These are phyloP conservation scores for Alces alces DNA, from an alignment of 2,113 vertebrate species.

Conservation along the genomic window DNA sequence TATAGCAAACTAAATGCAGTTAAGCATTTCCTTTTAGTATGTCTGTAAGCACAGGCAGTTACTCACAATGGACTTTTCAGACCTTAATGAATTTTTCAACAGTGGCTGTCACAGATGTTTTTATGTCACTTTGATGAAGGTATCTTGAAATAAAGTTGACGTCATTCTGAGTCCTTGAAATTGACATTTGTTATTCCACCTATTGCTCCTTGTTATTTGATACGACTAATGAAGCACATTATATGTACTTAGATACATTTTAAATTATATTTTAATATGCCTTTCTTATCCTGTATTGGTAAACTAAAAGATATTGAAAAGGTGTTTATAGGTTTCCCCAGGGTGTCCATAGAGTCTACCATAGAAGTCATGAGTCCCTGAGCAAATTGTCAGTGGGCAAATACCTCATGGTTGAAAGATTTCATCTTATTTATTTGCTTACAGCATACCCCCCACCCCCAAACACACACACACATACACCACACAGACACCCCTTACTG, in stretches of 20 bases:
- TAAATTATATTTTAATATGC: not conserved
- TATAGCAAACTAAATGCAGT: not conserved
- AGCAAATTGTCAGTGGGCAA: not conserved
- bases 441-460: accelerated
- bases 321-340: not conserved
- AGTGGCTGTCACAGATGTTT: not conserved
- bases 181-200: not conserved
- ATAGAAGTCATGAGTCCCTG: not conserved
- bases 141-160: not conserved
- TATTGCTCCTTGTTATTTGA: not conserved
- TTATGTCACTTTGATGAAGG: not conserved
- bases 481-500: not conserved
- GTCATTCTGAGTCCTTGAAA: not conserved
- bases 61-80: not conserved
- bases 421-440: not conserved
- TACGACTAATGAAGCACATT: not conserved
- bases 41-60: not conserved
- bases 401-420: not conserved
- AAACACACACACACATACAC: not conserved
- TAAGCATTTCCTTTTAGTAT: not conserved
- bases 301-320: not conserved
- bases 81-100: not conserved
- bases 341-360: not conserved
- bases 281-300: not conserved
- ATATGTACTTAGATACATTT: not conserved